A percentile compares a stretch with the other conserved stretches of the same genome.
phyloP scores from a whole-genome alignment of 2,888 invertebrate genomes.

The Drosophila nr. perissopoda region DNA sequence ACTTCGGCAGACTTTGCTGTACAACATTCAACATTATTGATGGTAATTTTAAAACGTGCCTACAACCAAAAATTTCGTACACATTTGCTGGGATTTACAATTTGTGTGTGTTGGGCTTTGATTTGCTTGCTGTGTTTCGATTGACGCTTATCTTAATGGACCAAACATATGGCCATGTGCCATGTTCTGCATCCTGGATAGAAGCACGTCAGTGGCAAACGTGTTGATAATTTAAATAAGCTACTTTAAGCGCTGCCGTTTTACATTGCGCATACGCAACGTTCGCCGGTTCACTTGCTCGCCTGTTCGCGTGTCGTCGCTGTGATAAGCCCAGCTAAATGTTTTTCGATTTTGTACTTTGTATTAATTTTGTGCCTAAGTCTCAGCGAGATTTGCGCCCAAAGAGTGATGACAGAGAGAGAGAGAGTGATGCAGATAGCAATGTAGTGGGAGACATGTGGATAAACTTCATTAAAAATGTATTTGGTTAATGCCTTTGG shows the following conservation, averaged over 20 bases:
- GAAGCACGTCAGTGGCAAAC: constrained; percentile 44
- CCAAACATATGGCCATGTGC: constrained; percentile 73
- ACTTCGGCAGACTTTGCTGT: constrained; percentile 5
- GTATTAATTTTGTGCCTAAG: constrained; percentile 73
- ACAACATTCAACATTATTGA: constrained; percentile 69
- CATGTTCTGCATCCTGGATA: not conserved
- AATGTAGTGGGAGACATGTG: not conserved
- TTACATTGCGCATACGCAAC: constrained; percentile 77
- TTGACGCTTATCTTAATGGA: constrained; percentile 81
- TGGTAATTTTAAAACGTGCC: constrained; percentile 82
- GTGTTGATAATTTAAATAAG: constrained; percentile 82
- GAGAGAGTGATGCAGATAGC: not conserved
- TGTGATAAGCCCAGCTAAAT: constrained; percentile 75
- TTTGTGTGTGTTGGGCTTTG: constrained; percentile 56
- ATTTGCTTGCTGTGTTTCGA: constrained; percentile 62
- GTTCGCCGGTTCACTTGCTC: constrained; percentile 60
- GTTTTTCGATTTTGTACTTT: constrained; percentile 76
- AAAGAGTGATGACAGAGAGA: constrained; percentile 4
- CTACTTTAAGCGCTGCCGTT: constrained; percentile 64
- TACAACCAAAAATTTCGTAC: constrained; percentile 67
- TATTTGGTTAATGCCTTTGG: constrained; percentile 46
- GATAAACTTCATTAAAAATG: constrained; percentile 65
- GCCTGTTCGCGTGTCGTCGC: constrained; percentile 55
- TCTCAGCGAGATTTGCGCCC: constrained; percentile 66
- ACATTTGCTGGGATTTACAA: constrained; percentile 80